Evolutionary conservation across 2,888 invertebrate genomes (phyloP).

Genomic region (Gisinianus flammeolus): DNA sequence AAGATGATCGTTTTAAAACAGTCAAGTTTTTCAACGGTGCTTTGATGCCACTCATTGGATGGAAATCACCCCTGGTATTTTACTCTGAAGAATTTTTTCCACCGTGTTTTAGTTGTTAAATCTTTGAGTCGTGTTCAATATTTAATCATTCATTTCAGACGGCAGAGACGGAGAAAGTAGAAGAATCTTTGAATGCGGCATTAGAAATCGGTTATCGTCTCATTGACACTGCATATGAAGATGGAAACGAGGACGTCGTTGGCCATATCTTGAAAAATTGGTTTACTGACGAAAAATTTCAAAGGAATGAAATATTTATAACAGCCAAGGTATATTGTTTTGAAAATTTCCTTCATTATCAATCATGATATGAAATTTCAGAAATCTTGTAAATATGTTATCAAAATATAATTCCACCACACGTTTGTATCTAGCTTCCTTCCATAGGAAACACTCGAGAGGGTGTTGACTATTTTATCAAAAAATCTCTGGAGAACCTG

Average conservation of each 20-base stretch:
- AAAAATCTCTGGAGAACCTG: constrained; percentile 67
- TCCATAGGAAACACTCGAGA: constrained; percentile 51
- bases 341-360: neutral
- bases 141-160: neutral
- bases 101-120: neutral
- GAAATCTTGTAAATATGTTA: neutral
- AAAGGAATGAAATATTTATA: constrained; percentile 19
- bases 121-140: neutral
- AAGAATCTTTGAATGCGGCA: constrained; percentile 1
- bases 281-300: neutral
- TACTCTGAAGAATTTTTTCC: neutral
- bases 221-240: constrained; percentile 13
- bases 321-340: constrained; percentile 12
- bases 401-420: neutral
- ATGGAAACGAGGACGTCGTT: neutral
- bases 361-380: neutral
- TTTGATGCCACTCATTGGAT: constrained; percentile 1
- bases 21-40: neutral
- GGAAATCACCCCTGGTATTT: constrained; percentile 6
- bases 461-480: constrained; percentile 49
- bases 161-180: neutral
- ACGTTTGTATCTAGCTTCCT: constrained; percentile 51
- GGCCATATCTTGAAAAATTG: constrained; percentile 11
- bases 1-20: neutral
- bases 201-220: constrained; percentile 10